These are phyloP conservation scores for Sinodicranocentrus sp. DNA, from an alignment of 2,888 invertebrate genomes.

Conservation along the genomic window DNA sequence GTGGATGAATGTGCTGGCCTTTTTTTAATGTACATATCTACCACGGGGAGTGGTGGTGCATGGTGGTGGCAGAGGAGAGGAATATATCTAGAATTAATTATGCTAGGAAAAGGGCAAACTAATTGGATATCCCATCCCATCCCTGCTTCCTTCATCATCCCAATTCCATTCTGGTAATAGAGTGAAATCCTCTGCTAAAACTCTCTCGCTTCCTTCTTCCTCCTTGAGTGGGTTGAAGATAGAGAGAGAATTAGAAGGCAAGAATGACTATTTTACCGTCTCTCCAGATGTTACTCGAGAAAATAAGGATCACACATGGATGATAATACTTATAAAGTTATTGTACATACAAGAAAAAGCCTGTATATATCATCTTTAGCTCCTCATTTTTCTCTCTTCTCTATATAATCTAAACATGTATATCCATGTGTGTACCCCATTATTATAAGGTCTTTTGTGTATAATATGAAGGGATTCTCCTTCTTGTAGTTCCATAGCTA, in stretches of 20 bases:
- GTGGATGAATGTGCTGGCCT: constrained; percentile 10
- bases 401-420: neutral
- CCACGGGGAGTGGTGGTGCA: neutral
- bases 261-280: constrained; percentile 23
- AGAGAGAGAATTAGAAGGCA: constrained; percentile 8
- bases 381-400: neutral
- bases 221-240: constrained; percentile 3
- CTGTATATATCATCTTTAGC: neutral
- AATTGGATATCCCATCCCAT: constrained; percentile 71
- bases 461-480: no score
- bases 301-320: neutral
- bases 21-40: neutral
- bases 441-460: no score
- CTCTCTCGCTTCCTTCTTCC: neutral
- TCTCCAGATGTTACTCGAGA: constrained; percentile 27
- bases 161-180: constrained; percentile 46
- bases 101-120: constrained; percentile 68
- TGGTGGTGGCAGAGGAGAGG: no score
- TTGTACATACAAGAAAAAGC: neutral
- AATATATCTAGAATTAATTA: constrained; percentile 70
- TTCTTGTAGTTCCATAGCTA: no score
- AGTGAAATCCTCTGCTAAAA: neutral
- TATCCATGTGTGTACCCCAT: neutral
- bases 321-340: neutral
- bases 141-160: constrained; percentile 31